These are phyloP conservation scores for Cataglyphis livida DNA, from an alignment of 2,888 invertebrate species.

Conservation along the genomic window DNA sequence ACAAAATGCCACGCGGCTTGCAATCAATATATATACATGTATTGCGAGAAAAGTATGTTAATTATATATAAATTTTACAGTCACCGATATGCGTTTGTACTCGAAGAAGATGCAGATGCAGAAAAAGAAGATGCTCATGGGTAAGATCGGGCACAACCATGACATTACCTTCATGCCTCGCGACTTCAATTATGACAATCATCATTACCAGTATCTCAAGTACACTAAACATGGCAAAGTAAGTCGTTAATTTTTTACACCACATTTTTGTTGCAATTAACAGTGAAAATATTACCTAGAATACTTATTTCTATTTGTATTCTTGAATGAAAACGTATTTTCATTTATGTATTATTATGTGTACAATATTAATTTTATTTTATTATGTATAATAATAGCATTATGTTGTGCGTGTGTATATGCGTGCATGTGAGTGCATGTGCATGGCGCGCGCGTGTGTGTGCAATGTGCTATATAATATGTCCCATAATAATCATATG, in stretches of 20 bases:
- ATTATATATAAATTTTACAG: conserved; percentile 58
- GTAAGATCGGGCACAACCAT: conserved; percentile 79
- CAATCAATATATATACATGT: conserved; percentile 40
- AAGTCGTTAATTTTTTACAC: conserved; percentile 50
- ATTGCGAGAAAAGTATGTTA: conserved; percentile 41
- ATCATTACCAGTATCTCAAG: conserved; percentile 92
- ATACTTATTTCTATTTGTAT: background rate
- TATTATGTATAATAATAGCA: background rate
- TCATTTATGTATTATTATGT: background rate
- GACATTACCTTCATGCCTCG: conserved; percentile 89
- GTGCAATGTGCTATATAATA: no score
- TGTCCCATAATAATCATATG: no score
- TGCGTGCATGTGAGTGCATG: no score
- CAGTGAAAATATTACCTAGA: background rate
- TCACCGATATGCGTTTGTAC: conserved; percentile 77
- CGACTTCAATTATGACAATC: conserved; percentile 92
- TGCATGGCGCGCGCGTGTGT: no score
- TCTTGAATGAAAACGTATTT: background rate
- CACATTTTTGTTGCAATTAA: background rate
- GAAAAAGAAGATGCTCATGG: conserved; percentile 79
- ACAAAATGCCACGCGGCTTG: conserved; percentile 47
- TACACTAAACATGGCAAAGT: conserved; percentile 91
- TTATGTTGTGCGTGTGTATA: no score
- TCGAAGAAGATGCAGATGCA: conserved; percentile 80
- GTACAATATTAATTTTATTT: background rate